These are phyloP conservation scores for Dasysyrphus tricinctus DNA, from an alignment of 2,888 invertebrate species.

Conservation along the genomic window DNA sequence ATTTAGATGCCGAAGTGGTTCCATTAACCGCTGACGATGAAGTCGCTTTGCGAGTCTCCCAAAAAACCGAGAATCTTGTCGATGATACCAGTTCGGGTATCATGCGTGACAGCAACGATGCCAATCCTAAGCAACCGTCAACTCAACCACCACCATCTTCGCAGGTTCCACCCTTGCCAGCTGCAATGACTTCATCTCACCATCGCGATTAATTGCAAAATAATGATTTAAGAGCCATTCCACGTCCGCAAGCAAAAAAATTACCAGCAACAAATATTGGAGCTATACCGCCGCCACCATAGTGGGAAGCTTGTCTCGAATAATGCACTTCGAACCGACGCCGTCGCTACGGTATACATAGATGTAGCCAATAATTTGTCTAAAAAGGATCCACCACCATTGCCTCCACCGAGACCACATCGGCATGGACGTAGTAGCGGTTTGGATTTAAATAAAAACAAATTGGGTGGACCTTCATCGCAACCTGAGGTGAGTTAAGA, in stretches of 20 bases:
- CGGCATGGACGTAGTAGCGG: conserved; percentile 94
- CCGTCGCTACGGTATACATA: conserved; percentile 79
- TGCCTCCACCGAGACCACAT: conserved; percentile 89
- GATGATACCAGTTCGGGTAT: too few species aligned
- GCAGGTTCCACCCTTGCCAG: conserved; percentile 71
- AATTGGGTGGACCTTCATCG: conserved; percentile 85
- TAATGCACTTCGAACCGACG: conserved; percentile 55
- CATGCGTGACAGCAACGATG: too few species aligned
- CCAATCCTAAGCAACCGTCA: too few species aligned
- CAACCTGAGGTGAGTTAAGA: conserved; percentile 80
- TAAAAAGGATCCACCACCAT: conserved; percentile 94
- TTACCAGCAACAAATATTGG: conserved; percentile 86
- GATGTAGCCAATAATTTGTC: conserved; percentile 81
- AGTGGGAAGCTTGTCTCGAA: conserved; percentile 83
- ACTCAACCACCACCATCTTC: too few species aligned
- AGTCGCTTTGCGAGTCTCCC: too few species aligned
- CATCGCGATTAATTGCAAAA: conserved; percentile 82
- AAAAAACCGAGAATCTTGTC: too few species aligned
- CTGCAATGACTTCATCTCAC: conserved; percentile 71
- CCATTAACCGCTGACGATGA: too few species aligned
- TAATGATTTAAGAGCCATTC: conserved; percentile 84
- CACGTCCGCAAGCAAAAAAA: conserved; percentile 92
- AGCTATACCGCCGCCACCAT: conserved; percentile 90
- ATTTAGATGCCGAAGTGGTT: too few species aligned
- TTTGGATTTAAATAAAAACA: conserved; percentile 92